Evolutionary conservation across 2,888 invertebrate species (phyloP).

Genomic region (Amitus sp.): DNA sequence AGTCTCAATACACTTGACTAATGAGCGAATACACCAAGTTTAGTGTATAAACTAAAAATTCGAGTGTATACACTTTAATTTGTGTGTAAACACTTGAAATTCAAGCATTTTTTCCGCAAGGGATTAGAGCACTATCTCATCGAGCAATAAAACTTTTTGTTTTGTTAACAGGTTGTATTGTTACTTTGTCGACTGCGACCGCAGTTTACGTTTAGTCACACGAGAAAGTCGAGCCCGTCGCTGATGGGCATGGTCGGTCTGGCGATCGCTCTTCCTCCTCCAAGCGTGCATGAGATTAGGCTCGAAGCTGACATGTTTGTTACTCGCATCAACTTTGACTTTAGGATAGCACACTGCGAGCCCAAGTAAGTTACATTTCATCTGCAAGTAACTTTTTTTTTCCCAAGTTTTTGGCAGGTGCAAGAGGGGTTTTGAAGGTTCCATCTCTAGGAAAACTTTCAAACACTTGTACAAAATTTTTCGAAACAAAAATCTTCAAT

Average conservation of each 20-base stretch:
- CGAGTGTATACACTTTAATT: too few species aligned
- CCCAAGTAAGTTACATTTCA: slow-evolving; percentile 81
- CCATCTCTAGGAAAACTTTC: too few species aligned
- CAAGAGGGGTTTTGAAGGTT: too few species aligned
- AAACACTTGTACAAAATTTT: too few species aligned
- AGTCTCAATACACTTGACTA: too few species aligned
- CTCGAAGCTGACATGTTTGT: slow-evolving; percentile 97
- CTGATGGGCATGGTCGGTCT: slow-evolving; percentile 93
- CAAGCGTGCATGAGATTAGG: slow-evolving; percentile 96
- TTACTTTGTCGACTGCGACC: slow-evolving; percentile 91
- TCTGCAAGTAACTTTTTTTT: not conserved
- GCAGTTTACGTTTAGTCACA: slow-evolving; percentile 92
- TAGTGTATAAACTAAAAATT: too few species aligned
- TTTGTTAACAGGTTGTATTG: slow-evolving; percentile 86
- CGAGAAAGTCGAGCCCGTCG: slow-evolving; percentile 86
- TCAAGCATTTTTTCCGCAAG: too few species aligned
- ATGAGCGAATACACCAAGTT: too few species aligned
- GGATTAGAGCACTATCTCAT: too few species aligned
- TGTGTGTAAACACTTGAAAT: too few species aligned
- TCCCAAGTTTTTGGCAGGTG: not conserved
- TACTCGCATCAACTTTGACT: slow-evolving; percentile 94
- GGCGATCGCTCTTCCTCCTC: slow-evolving; percentile 96
- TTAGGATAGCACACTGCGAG: slow-evolving; percentile 96
- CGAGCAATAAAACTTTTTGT: too few species aligned
- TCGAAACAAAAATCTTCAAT: too few species aligned